Evolutionary conservation across 1,140 invertebrate species (phyloP).

Genomic region (Teleogryllus occipitalis): DNA sequence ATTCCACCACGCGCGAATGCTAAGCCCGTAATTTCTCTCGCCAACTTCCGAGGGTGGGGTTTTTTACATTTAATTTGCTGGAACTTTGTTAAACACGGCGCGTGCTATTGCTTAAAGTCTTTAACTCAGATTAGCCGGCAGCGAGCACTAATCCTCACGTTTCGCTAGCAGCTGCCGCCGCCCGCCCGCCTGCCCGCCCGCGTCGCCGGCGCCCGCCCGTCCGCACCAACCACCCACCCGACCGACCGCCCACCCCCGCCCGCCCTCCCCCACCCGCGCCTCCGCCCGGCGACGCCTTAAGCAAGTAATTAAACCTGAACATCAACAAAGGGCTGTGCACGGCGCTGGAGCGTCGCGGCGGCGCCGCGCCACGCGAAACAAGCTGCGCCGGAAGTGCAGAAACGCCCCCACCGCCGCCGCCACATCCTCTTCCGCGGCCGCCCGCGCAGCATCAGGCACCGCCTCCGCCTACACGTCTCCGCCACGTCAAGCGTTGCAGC

Average conservation of each 20-base stretch:
- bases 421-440: neutral
- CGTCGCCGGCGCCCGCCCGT: too few relatives aligned
- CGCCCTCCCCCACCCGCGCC: too few relatives aligned
- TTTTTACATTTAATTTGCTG: neutral
- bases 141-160: neutral
- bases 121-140: constrained; percentile 1
- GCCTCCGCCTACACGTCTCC: too few relatives aligned
- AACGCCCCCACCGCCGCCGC: neutral
- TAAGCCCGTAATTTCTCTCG: neutral
- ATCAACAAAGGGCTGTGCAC: neutral
- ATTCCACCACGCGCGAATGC: neutral
- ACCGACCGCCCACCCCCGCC: too few relatives aligned
- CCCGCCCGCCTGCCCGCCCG: too few relatives aligned
- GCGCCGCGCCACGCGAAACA: too few relatives aligned
- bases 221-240: too few relatives aligned
- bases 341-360: neutral
- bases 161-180: neutral
- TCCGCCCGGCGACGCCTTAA: neutral
- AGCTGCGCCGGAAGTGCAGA: neutral
- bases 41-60: neutral
- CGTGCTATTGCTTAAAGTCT: constrained; percentile 4
- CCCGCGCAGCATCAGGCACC: too few relatives aligned
- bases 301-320: constrained; percentile 1
- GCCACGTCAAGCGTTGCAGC: too few relatives aligned
- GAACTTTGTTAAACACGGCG: neutral